Conservation (phyloP, 2,888 invertebrate species). For the Acleris emargana region DNA sequence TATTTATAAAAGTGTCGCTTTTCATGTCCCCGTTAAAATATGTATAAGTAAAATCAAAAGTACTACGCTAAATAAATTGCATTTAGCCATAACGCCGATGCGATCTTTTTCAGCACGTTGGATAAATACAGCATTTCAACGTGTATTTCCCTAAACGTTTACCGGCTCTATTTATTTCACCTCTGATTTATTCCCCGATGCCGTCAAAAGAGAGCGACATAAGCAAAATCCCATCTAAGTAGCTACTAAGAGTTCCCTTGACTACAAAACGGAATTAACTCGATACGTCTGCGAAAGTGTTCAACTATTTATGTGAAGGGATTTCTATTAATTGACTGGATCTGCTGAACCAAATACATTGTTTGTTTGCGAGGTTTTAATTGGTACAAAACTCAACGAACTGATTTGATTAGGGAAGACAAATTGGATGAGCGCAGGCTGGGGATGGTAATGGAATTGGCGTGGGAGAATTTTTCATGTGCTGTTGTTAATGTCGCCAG, state of each 20-base stretch:
- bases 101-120: too few relatives aligned
- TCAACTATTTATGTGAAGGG: constrained; percentile 19
- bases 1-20: too few relatives aligned
- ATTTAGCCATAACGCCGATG: too few relatives aligned
- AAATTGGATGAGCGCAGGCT: constrained; percentile 2
- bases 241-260: constrained; percentile 11
- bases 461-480: too few relatives aligned
- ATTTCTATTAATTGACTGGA: constrained; percentile 26
- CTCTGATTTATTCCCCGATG: constrained; percentile 12
- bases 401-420: constrained; percentile 10
- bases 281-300: constrained; percentile 6
- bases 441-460: neutral
- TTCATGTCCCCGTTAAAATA: too few relatives aligned
- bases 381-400: constrained; percentile 24
- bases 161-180: constrained; percentile 9
- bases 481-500: too few relatives aligned
- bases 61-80: too few relatives aligned
- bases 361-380: constrained; percentile 18
- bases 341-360: constrained; percentile 7
- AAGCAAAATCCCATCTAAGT: constrained; percentile 16
- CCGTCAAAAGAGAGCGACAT: constrained; percentile 14
- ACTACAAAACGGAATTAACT: constrained; percentile 14
- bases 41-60: too few relatives aligned
- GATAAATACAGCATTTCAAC: too few relatives aligned
- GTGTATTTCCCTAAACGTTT: too few relatives aligned